Percentiles rank a stretch among this genome's conserved stretches.
phyloP scores from a whole-genome alignment of 2,797 vertebrate species.

The Schizothorax lantsangensis region DNA sequence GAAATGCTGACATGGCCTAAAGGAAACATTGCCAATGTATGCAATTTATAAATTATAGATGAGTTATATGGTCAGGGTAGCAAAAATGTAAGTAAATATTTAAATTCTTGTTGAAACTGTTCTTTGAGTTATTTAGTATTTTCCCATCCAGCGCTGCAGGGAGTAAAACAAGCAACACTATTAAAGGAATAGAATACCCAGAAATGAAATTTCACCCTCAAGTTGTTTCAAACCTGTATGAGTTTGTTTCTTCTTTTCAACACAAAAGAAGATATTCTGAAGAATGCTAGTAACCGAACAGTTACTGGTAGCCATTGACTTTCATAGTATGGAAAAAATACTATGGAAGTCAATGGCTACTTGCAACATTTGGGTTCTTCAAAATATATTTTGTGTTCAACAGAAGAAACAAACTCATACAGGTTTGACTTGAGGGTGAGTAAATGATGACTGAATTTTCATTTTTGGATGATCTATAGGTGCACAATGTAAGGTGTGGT shows the following conservation, averaged over 20 bases:
- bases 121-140: not conserved
- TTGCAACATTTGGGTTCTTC: no score
- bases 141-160: not conserved
- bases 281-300: not conserved
- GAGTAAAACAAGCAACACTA: not conserved
- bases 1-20: not conserved
- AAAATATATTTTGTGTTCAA: no score
- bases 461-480: no score
- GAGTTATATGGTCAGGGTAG: not conserved
- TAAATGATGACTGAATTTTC: no score
- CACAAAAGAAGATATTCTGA: not conserved
- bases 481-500: no score
- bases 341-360: no score
- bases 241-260: not conserved
- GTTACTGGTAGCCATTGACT: no score
- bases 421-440: no score
- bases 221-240: not conserved
- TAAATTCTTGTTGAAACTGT: not conserved
- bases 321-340: no score
- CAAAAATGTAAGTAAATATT: not conserved
- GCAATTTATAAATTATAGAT: not conserved
- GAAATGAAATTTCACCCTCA: not conserved
- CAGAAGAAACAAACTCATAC: no score
- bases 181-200: not conserved
- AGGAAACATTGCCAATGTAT: not conserved